Conservation (phyloP, 2,888 invertebrate species). For the Myopa testacea region DNA sequence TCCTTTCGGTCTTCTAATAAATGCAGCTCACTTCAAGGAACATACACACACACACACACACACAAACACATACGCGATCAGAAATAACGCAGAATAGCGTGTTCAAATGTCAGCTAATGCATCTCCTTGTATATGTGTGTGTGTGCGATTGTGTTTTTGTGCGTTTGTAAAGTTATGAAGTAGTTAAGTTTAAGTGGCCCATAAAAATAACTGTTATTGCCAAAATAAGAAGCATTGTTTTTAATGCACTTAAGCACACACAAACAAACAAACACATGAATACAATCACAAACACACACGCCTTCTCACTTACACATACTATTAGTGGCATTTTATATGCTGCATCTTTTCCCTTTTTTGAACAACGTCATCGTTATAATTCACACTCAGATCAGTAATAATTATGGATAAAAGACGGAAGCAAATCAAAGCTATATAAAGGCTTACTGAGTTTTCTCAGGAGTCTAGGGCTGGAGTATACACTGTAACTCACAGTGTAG, state of each 20-base stretch:
- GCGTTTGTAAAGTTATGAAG: neutral
- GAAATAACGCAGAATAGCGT: neutral
- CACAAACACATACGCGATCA: neutral
- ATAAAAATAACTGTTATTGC: neutral
- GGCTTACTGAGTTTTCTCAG: no score
- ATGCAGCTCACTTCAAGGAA: neutral
- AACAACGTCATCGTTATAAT: no score
- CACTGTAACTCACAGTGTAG: no score
- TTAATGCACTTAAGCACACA: neutral
- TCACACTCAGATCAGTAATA: no score
- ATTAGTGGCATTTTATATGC: no score
- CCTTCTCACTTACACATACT: neutral
- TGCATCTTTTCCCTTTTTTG: no score
- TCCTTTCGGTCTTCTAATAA: neutral
- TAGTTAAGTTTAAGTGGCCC: neutral
- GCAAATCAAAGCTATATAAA: no score
- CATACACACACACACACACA: neutral
- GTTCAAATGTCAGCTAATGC: neutral
- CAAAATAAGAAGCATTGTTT: neutral
- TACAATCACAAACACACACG: neutral
- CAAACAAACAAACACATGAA: neutral
- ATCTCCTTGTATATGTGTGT: neutral
- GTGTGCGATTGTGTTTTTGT: constrained; percentile 1
- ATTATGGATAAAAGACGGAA: no score
- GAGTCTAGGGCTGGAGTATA: no score